Base-by-base conservation (phyloP, 2,113 vertebrate genomes). In the Rhizomys pruinosus region DNA sequence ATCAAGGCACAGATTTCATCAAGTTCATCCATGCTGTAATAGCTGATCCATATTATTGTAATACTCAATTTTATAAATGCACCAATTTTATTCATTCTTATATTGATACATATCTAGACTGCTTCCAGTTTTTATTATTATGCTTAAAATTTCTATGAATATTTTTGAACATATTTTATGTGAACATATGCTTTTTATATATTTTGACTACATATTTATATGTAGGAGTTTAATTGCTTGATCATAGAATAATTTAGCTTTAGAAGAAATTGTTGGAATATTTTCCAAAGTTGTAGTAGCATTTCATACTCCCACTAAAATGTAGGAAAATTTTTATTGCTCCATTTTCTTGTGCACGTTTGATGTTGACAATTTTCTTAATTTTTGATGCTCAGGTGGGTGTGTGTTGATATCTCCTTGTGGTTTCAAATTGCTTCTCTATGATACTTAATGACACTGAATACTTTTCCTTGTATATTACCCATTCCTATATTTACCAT, bases 341-440 rank as follows among this genome's bases (percentile, higher is more conserved):
- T 87, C 34, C 27, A 79, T 7, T 63, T 81, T 61, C 13, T 79
- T 92, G 52, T 72, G 25, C 57, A 94, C n/a, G 78, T 82, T 77
- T 78, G 29, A n/a, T 86, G 44, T 27, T 91, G 69, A 82, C n/a
- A 72, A 27, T 89, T 91, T 84, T 91, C 59, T 94, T 94, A 57
- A 91, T 88, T 64, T 91, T 76, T 64, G 16, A 27, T 91, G 27
- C 77, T 86, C 32, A 15, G 79, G 57, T 79, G 25, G 34, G 52
- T 84, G n/a, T 32, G 8, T 74, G 39, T 74, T 92, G 57, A 89
- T 64, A 89, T 32, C 2, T n/a, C 32, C 17, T 64, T 82, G 19
- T 74, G 57, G 20, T 57, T 89, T 90, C 92, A 74, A 90, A 87
- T 89, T 89, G 29, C 17, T 80, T 92, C 93, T 84, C 34, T 90